Evolutionary conservation across 2,888 invertebrate genomes (phyloP).

Genomic region (Acleris holmiana): DNA sequence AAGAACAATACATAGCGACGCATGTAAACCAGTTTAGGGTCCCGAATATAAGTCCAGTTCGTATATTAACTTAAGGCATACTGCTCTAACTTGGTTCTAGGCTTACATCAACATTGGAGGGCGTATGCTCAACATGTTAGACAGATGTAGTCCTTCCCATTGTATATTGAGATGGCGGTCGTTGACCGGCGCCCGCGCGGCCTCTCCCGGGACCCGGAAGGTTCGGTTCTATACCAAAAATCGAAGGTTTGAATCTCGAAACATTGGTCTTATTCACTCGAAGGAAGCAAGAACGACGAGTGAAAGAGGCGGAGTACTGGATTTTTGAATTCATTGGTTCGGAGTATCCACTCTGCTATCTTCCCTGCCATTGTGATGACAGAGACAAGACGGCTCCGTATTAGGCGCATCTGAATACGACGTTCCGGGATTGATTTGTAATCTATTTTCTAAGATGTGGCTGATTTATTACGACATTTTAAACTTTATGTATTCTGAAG

Average conservation of each 20-base stretch:
- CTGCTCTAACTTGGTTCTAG: not conserved
- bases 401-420: constrained; percentile 36
- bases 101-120: constrained; percentile 15
- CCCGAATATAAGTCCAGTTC: no score
- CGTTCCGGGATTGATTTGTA: constrained; percentile 1
- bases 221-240: constrained; percentile 21
- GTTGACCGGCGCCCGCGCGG: constrained; percentile 30
- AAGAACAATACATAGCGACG: no score
- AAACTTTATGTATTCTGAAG: no score
- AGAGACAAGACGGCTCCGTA: constrained; percentile 47
- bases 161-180: constrained; percentile 40
- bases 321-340: not conserved
- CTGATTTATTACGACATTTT: not conserved
- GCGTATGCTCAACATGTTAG: constrained; percentile 24
- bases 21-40: no score
- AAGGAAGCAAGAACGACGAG: no score
- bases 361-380: constrained; percentile 52
- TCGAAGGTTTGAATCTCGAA: no score
- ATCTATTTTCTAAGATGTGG: constrained; percentile 1
- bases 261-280: no score
- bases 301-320: no score
- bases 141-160: constrained; percentile 34
- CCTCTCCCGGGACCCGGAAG: constrained; percentile 54
- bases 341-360: constrained; percentile 49
- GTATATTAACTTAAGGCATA: not conserved